Percentiles rank a stretch among this genome's conserved stretches.
These are phyloP conservation scores for Macropodus opercularis DNA, from an alignment of 2,797 vertebrate species.

Conservation along the genomic window DNA sequence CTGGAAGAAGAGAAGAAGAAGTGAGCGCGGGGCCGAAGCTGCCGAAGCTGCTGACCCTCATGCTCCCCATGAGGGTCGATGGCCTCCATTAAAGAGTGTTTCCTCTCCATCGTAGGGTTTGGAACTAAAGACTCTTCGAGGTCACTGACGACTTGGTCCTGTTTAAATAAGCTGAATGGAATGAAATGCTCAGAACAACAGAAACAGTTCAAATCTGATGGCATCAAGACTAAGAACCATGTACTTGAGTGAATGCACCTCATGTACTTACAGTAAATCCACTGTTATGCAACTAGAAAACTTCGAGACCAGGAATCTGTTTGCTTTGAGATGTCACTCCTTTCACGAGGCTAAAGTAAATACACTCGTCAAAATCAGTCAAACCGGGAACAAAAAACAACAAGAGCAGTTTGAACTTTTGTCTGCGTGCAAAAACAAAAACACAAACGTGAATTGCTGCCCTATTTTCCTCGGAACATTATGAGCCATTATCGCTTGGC, in stretches of 20 bases:
- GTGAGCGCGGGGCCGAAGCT: too few species aligned
- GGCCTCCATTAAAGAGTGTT: too few species aligned
- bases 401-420: conserved; percentile 50
- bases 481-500: conserved; percentile 55
- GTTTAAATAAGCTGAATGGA: too few species aligned
- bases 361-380: conserved; percentile 3
- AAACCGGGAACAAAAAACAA: conserved; percentile 7
- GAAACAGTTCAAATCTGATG: too few species aligned
- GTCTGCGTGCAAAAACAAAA: conserved; percentile 30
- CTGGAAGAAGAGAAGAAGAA: too few species aligned
- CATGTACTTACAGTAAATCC: neutral
- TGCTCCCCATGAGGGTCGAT: too few species aligned
- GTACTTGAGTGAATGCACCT: neutral
- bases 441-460: conserved; percentile 42
- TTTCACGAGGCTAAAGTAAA: conserved; percentile 4
- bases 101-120: too few species aligned
- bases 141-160: too few species aligned
- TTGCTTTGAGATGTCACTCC: neutral
- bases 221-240: neutral
- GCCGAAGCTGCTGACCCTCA: too few species aligned
- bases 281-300: neutral
- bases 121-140: too few species aligned
- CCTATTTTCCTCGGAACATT: conserved; percentile 65
- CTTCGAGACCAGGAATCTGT: neutral
- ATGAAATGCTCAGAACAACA: too few species aligned